phyloP scores from a whole-genome alignment of 2,888 invertebrate genomes.

The Reticulitermes lucifugus region DNA sequence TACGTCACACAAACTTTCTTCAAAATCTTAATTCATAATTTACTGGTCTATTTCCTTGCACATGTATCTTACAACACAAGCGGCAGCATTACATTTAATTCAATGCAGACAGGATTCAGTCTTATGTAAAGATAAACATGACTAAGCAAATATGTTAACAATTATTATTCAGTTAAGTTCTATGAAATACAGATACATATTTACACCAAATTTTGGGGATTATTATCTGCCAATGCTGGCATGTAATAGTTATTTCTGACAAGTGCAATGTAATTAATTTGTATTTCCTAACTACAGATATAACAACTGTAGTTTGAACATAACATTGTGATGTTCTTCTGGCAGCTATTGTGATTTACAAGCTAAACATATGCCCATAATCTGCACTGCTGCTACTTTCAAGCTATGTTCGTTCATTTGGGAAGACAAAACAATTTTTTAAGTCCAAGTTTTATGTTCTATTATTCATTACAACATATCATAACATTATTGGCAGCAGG shows the following conservation, averaged over 20 bases:
- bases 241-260: background rate
- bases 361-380: background rate
- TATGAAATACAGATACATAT: conserved; percentile 5
- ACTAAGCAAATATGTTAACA: conserved; percentile 27
- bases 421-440: background rate
- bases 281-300: background rate
- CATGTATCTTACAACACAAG: conserved; percentile 6
- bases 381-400: background rate
- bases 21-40: background rate
- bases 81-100: conserved; percentile 5
- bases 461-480: background rate
- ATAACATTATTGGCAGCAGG: background rate
- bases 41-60: background rate
- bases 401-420: background rate
- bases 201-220: background rate
- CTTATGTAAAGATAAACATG: conserved; percentile 30
- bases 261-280: background rate
- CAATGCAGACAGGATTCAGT: conserved; percentile 26
- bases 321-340: background rate
- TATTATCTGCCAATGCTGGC: conserved; percentile 9
- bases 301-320: background rate
- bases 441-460: background rate
- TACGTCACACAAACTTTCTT: background rate
- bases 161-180: conserved; percentile 1
- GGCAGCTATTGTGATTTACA: conserved; percentile 2